Evolutionary conservation across 2,888 invertebrate genomes (phyloP), one percentile per base, ranked within the genome.

Genomic region (Brassicogethes aeneus): DNA sequence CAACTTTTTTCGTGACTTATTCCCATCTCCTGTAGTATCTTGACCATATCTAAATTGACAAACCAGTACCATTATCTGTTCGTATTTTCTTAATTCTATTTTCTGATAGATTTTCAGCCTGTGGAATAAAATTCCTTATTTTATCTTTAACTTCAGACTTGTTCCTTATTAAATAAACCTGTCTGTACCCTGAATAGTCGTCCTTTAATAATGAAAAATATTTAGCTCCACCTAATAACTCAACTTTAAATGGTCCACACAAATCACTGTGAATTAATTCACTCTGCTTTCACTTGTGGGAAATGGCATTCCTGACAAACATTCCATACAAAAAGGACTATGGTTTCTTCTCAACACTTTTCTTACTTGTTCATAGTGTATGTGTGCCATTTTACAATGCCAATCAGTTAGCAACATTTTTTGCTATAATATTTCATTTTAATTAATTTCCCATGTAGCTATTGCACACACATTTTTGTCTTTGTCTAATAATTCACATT

Each of bases 251-350:
- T 3, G 46, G 48, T 3, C 45, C 49, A 30, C 44, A 42, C 14
- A 46, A 5, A 37, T 47, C 47, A 12, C 29, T 41, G 45, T 47
- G 47, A 2, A 50, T 16, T 14, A 47, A 31, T 16, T 45, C 43
- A 13, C 37, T 41, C 39, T 45, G 15, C 36, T 34, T n/a, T 34
- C 17, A 38, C 39, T 47, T 10, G 31, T 17, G 16, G 33, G 17
- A 35, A 43, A 43, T 17, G 44, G 37, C 3, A 44, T 47, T n/a
- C 47, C 43, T 7, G 39, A 14, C 13, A 45, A 23, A 34, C 44
- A 47, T 23, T 42, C 10, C 40, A 36, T 17, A 41, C 40, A 43
- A 12, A 39, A 15, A 7, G 23, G 34, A 31, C 39, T 17, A 16
- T 45, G 32, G 36, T 32, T 39, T 37, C 13, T 38, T 15, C 36